Base-by-base conservation (phyloP, 2,113 vertebrate species). In the Erythrolamprus reginae region DNA sequence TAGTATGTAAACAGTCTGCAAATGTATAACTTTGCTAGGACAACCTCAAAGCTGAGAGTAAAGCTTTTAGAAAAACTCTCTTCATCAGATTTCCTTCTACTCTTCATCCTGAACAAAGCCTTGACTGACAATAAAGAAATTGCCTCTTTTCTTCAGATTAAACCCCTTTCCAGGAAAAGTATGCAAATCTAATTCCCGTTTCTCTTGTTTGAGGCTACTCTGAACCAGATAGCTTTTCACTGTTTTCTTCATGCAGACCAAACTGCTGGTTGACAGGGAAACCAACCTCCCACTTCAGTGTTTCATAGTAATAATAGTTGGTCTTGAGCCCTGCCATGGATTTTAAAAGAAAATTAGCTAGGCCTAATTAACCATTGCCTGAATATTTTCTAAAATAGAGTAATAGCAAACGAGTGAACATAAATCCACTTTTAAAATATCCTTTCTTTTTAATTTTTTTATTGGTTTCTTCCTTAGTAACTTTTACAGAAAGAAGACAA, bases 281-380 rank as follows among this genome's bases (percentile, higher is more conserved):
- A 96, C 94, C 95, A 95, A 95, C 94, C 94, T 96, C 96, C 96
- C 94, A 95, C 97, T 97, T 97, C 96, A 96, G 8, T 91, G 96
- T 96, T 96, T 97, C 96, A 97, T 91, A 94, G 92, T 89, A 88
- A 94, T 97, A 96, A 97, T 96, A 97, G 94, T 96, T 96, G 94
- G 96, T 95, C 93, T 94, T 95, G 84, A 92, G 94, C 95, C 94
- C 94, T 95, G 95, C 95, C 95, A 96, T 85, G 84, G 92, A 88
- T 95, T 96, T 94, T 95, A 96, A 97, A 97, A 96, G 94, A 94
- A 96, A 93, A 93, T 97, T 95, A 95, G 96, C 97, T 97, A 96
- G 96, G 97, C 90, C 88, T 96, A 97, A 97, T 97, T 97, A 98
- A 97, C 95, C 95, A 97, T 97, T 96, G 95, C 95, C 95, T 95